Conservation (phyloP, 2,113 vertebrate species). For the Ahaetulla prasina region DNA sequence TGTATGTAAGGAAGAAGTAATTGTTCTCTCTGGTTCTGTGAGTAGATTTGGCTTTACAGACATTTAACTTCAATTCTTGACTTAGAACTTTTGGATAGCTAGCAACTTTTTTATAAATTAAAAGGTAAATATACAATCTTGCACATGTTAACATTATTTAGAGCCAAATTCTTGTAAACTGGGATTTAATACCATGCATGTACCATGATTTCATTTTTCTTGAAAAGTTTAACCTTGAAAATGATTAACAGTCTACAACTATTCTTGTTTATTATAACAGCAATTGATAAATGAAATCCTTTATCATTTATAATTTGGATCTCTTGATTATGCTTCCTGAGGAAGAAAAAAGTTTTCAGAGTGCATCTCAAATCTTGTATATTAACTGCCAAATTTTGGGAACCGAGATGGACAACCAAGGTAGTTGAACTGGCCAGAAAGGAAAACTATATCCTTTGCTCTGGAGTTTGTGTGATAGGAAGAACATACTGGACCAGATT, state of each 20-base stretch:
- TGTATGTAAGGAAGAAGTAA: neutral
- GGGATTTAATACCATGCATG: neutral
- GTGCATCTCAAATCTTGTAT: neutral
- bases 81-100: neutral
- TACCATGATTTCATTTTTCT: neutral
- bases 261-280: neutral
- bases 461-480: neutral
- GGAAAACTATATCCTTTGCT: neutral
- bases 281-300: neutral
- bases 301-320: neutral
- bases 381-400: neutral
- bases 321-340: neutral
- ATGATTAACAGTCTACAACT: neutral
- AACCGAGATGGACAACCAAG: neutral
- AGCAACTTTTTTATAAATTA: neutral
- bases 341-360: neutral
- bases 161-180: neutral
- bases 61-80: neutral
- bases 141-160: neutral
- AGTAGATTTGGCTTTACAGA: neutral
- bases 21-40: neutral
- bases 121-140: neutral
- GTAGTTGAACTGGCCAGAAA: neutral
- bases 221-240: neutral
- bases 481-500: neutral